A percentile compares a stretch with the other conserved stretches of the same genome.
Evolutionary conservation across 2,888 invertebrate genomes (phyloP).

Genomic region (Caenorhabditis sp.): DNA sequence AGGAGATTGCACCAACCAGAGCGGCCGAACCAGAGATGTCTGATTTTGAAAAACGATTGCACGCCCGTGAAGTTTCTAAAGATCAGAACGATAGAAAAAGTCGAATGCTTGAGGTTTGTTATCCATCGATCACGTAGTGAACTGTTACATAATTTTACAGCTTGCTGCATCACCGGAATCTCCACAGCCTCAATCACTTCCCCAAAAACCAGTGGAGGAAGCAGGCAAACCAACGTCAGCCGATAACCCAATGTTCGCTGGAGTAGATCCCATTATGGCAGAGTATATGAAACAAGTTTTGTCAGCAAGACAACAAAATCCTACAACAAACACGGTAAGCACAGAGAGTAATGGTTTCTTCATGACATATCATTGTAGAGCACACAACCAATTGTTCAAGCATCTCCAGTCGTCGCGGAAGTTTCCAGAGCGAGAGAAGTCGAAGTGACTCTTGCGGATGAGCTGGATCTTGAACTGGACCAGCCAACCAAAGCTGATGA

Average conservation of each 20-base stretch:
- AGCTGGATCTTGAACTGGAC: conserved; percentile 52
- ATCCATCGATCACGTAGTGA: background rate
- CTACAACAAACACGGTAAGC: conserved; percentile 6
- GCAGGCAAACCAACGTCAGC: conserved; percentile 34
- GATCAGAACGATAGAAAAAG: conserved; percentile 28
- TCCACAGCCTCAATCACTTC: background rate
- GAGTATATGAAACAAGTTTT: conserved; percentile 72
- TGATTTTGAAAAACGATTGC: conserved; percentile 43
- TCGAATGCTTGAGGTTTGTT: conserved; percentile 34
- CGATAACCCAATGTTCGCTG: conserved; percentile 61
- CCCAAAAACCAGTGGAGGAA: background rate
- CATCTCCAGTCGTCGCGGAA: background rate
- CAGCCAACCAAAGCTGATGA: conserved; percentile 33
- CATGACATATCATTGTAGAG: background rate
- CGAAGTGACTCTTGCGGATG: conserved; percentile 62
- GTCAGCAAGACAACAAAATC: conserved; percentile 41
- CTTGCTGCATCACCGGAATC: background rate
- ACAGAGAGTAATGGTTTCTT: background rate
- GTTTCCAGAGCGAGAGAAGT: conserved; percentile 25
- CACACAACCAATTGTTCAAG: background rate
- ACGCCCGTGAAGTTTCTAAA: conserved; percentile 8
- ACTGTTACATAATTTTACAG: background rate
- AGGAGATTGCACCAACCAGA: background rate
- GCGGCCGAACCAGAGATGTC: conserved; percentile 27
- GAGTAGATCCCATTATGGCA: conserved; percentile 75